Conservation (phyloP, 2,888 invertebrate species). For the Cheilosia vulpina region DNA sequence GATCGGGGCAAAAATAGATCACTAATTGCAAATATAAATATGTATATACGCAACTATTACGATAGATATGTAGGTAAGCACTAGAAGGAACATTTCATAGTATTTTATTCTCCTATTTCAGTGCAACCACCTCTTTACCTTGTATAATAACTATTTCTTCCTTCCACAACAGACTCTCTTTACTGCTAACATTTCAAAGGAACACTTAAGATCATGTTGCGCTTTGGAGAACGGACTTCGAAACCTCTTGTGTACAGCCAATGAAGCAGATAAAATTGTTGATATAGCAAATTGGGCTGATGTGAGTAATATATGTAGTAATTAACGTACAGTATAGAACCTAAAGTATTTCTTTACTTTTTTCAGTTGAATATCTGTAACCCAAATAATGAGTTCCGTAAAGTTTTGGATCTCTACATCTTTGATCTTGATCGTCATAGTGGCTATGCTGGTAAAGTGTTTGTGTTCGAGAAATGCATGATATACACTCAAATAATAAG, state of each 20-base stretch:
- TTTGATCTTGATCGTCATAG: constrained; percentile 8
- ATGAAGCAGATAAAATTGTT: constrained; percentile 19
- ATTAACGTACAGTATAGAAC: background rate
- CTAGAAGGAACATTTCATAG: too few species aligned
- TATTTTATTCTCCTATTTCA: too few species aligned
- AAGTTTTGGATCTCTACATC: constrained; percentile 9
- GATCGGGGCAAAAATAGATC: too few species aligned
- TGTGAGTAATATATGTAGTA: background rate
- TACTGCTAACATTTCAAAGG: background rate
- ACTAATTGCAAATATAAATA: too few species aligned
- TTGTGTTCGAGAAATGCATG: constrained; percentile 30
- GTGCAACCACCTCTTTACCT: too few species aligned
- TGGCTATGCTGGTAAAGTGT: constrained; percentile 13
- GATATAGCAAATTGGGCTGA: constrained; percentile 13
- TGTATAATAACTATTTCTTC: too few species aligned
- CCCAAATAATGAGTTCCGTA: constrained; percentile 9
- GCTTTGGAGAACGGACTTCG: constrained; percentile 1
- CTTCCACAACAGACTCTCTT: background rate
- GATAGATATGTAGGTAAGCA: too few species aligned
- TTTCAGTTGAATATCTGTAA: constrained; percentile 26
- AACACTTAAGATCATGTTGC: background rate
- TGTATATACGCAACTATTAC: too few species aligned
- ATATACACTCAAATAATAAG: constrained; percentile 25
- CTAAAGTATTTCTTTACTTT: background rate
- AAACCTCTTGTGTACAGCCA: background rate